phyloP scores from a whole-genome alignment of 1,140 invertebrate species.

The Propsilocerus akamusi region DNA sequence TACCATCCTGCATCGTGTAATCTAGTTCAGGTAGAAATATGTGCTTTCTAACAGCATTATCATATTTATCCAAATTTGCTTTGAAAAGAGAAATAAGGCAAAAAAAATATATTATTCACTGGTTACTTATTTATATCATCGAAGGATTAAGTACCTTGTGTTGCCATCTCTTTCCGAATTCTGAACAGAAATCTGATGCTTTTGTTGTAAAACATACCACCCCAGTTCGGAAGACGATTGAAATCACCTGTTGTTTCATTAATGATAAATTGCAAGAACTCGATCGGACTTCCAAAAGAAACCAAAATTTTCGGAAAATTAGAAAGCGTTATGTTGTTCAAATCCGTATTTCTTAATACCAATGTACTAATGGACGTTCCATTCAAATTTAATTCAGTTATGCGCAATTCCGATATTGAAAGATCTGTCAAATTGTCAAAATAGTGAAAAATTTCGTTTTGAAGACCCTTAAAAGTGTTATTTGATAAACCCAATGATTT shows the following conservation, averaged over 20 bases:
- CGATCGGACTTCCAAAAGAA: neutral
- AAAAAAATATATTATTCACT: too few species aligned
- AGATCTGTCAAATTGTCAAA: neutral
- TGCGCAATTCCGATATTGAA: neutral
- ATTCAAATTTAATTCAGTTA: neutral
- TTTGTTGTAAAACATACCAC: neutral
- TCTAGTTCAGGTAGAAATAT: neutral
- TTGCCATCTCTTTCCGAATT: neutral
- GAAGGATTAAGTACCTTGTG: too few species aligned
- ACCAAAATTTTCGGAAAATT: neutral
- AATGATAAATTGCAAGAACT: neutral
- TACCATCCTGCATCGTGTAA: neutral
- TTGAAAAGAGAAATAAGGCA: too few species aligned
- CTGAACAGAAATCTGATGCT: neutral
- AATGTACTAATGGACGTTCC: neutral
- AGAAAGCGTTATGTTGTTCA: neutral
- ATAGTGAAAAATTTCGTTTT: neutral
- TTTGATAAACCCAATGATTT: neutral
- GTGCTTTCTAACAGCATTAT: neutral
- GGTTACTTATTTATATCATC: too few species aligned
- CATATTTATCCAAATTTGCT: neutral
- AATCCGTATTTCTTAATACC: neutral
- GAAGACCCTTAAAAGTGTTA: neutral
- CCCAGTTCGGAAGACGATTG: neutral
- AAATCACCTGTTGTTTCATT: neutral